phyloP scores from a whole-genome alignment of 2,888 invertebrate genomes.

The Bugula neritina region DNA sequence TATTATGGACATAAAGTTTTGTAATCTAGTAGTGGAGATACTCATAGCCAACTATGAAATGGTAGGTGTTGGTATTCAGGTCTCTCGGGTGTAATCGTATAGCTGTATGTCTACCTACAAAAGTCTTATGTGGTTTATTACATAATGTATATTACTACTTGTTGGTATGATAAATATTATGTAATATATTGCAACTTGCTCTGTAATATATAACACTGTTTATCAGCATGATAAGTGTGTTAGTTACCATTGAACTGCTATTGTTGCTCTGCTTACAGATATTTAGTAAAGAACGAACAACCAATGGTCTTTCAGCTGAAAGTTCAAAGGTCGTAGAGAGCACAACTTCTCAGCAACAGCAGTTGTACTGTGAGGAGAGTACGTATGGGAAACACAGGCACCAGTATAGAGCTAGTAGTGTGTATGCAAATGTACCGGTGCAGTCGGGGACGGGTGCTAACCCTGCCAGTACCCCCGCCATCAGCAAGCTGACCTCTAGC shows the following conservation, averaged over 20 bases:
- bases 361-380: conserved; percentile 1
- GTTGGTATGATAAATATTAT: no score
- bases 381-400: conserved; percentile 22
- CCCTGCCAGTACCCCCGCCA: no score
- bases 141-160: no score
- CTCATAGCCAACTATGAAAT: conserved; percentile 77
- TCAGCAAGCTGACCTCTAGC: neutral
- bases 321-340: neutral
- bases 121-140: no score
- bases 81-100: no score
- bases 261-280: no score
- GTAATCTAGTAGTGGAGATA: conserved; percentile 95
- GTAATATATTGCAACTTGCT: no score
- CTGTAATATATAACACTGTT: no score
- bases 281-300: neutral
- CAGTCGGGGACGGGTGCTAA: no score
- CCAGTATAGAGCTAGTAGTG: conserved; percentile 19
- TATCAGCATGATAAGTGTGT: no score
- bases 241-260: no score
- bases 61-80: conserved; percentile 34
- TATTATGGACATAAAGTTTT: conserved; percentile 97
- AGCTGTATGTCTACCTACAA: no score
- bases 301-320: neutral
- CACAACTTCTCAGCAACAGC: neutral
- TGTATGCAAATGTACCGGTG: conserved; percentile 16